Conservation (phyloP, 2,113 vertebrate genomes). For the Lagenorhynchus albirostris region DNA sequence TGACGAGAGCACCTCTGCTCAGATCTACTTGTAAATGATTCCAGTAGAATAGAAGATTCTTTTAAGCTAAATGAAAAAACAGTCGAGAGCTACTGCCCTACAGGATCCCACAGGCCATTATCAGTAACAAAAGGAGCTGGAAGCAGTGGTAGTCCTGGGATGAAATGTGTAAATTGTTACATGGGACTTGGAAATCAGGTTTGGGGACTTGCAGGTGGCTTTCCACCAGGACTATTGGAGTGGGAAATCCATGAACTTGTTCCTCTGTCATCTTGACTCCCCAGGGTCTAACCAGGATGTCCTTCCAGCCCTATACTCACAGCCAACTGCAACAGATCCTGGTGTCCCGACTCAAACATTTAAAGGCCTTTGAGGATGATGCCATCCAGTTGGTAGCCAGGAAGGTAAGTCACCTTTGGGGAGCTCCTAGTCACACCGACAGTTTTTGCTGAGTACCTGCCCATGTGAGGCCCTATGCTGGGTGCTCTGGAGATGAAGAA, state of each 20-base stretch:
- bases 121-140: background rate
- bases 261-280: slow-evolving; percentile 26
- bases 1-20: background rate
- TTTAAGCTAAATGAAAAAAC: background rate
- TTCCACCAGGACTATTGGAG: background rate
- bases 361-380: slow-evolving; percentile 95
- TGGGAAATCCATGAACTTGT: background rate
- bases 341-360: slow-evolving; percentile 87
- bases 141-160: background rate
- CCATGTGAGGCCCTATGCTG: background rate
- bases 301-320: slow-evolving; percentile 96
- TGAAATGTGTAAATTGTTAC: background rate
- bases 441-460: background rate
- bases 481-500: background rate
- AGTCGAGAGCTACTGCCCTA: background rate
- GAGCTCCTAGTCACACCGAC: background rate
- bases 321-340: slow-evolving; percentile 95
- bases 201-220: background rate
- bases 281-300: slow-evolving; percentile 96
- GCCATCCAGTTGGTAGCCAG: slow-evolving; percentile 94
- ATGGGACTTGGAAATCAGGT: background rate
- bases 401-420: slow-evolving; percentile 84
- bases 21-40: background rate
- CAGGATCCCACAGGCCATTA: too few species aligned
- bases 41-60: background rate